Conservation (phyloP, 2,888 invertebrate genomes). For the Eledona agricola region DNA sequence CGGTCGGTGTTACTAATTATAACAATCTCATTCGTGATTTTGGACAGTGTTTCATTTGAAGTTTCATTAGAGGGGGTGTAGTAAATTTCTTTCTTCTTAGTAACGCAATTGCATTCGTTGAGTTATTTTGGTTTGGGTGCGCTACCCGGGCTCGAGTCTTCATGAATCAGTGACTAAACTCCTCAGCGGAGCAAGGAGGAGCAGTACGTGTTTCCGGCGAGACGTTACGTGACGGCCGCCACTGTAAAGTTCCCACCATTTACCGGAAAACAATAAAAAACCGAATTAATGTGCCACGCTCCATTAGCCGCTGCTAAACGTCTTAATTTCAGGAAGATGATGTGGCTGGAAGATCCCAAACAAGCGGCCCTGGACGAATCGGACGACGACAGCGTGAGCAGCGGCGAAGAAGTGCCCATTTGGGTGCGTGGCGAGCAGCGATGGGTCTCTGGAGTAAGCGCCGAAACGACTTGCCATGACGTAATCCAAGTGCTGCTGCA, state of each 20-base stretch:
- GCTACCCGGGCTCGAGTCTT: constrained; percentile 27
- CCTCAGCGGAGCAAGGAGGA: constrained; percentile 34
- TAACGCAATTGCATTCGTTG: too few species aligned
- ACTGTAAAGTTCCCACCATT: constrained; percentile 44
- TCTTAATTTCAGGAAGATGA: constrained; percentile 42
- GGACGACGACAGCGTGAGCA: constrained; percentile 64
- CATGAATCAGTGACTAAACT: constrained; percentile 38
- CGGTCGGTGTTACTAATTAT: too few species aligned
- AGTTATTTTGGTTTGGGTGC: too few species aligned
- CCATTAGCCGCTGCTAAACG: constrained; percentile 32
- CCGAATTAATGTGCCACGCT: constrained; percentile 29
- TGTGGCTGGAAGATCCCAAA: constrained; percentile 56
- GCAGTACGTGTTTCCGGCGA: constrained; percentile 48
- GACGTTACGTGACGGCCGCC: constrained; percentile 45
- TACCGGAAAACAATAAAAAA: constrained; percentile 34
- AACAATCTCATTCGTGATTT: too few species aligned
- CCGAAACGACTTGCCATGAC: constrained; percentile 81
- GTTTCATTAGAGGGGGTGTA: too few species aligned
- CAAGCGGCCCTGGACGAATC: constrained; percentile 42
- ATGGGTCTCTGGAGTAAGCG: constrained; percentile 81
- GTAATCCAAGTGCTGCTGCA: constrained; percentile 76
- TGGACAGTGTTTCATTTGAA: too few species aligned
- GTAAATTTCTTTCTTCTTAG: constrained; percentile 12
- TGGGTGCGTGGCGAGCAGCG: constrained; percentile 79
- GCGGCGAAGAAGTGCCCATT: constrained; percentile 76